These are phyloP conservation scores for Resseliella maxima DNA, from an alignment of 2,888 invertebrate species.

Conservation along the genomic window DNA sequence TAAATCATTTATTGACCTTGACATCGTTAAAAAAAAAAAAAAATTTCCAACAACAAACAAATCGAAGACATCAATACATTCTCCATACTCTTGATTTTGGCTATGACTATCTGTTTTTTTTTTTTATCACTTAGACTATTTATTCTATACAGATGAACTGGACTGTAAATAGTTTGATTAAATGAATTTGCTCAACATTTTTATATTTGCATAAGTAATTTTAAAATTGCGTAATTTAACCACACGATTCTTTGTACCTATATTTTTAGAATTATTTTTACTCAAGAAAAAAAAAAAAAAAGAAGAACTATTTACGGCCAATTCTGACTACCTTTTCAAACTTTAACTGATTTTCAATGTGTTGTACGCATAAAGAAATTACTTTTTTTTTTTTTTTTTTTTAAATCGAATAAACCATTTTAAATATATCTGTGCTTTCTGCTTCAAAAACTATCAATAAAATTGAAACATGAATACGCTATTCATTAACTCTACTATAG, in stretches of 20 bases:
- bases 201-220: background rate
- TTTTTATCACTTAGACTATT: slow-evolving; percentile 8
- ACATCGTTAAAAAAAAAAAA: background rate
- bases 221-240: too few relatives aligned
- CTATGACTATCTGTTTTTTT: background rate
- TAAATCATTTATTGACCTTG: background rate
- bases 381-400: background rate
- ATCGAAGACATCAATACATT: background rate
- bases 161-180: background rate
- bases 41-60: background rate
- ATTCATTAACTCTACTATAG: background rate
- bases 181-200: background rate
- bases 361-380: background rate
- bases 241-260: too few relatives aligned
- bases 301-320: background rate
- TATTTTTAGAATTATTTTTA: too few relatives aligned
- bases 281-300: too few relatives aligned
- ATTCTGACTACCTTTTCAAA: slow-evolving; percentile 14
- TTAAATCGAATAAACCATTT: background rate
- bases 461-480: background rate
- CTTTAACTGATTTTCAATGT: slow-evolving; percentile 26
- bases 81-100: background rate
- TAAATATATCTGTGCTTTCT: slow-evolving; percentile 27
- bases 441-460: slow-evolving; percentile 47
- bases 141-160: background rate